A percentile compares a stretch with the other conserved stretches of the same genome.
These are phyloP conservation scores for Rhinoptilus africanus DNA, from an alignment of 2,113 vertebrate genomes.

Conservation along the genomic window DNA sequence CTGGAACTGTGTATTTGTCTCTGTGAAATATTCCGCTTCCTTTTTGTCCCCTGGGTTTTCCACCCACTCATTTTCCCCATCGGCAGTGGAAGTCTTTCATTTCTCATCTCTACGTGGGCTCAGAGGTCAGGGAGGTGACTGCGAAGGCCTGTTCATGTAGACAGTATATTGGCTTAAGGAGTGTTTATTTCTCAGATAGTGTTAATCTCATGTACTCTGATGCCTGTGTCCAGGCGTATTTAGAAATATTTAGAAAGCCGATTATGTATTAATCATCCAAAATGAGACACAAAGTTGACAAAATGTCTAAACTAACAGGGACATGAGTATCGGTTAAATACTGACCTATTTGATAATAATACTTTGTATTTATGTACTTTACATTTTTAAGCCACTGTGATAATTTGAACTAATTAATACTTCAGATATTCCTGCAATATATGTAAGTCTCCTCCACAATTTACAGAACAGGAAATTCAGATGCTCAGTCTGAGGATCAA, in stretches of 20 bases:
- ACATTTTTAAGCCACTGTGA: neutral
- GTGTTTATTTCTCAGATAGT: neutral
- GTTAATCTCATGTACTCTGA: neutral
- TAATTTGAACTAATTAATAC: neutral
- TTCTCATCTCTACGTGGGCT: neutral
- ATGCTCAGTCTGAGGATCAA: neutral
- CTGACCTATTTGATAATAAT: neutral
- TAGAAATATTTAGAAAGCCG: slow-evolving; percentile 22
- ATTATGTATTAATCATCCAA: slow-evolving; percentile 30
- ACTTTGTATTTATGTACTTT: neutral
- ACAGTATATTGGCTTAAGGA: neutral
- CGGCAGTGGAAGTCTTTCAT: neutral
- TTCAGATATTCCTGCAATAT: neutral
- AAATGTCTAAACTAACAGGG: neutral
- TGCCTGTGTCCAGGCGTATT: neutral
- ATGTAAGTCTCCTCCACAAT: neutral
- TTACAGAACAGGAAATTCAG: neutral
- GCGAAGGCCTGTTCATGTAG: neutral
- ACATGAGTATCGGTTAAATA: neutral
- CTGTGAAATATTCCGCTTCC: neutral
- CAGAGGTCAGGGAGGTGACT: neutral
- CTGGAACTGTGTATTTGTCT: neutral
- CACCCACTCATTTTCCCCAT: neutral
- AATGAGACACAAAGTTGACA: neutral
- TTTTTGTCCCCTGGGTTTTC: neutral